Percentiles rank a stretch among this genome's conserved stretches.
phyloP scores from a whole-genome alignment of 1,140 invertebrate species.

The Tribolium madens region DNA sequence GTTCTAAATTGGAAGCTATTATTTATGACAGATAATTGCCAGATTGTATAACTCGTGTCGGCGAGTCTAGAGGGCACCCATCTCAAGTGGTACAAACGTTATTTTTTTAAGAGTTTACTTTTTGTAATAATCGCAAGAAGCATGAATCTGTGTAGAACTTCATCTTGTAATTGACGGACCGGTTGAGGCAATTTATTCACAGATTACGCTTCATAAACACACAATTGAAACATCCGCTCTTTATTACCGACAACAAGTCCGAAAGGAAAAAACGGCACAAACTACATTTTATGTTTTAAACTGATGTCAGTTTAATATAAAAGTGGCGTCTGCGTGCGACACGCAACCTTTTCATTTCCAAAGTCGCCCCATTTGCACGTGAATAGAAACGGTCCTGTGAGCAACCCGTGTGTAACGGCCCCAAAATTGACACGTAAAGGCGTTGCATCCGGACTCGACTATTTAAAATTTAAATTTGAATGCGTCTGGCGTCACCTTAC shows the following conservation, averaged over 20 bases:
- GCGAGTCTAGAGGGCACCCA: no score
- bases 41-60: no score
- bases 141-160: slow-evolving; percentile 3
- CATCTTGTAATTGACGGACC: slow-evolving; percentile 32
- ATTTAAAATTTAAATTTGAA: slow-evolving; percentile 29
- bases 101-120: no score
- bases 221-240: slow-evolving; percentile 41
- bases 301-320: no score
- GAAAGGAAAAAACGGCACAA: neutral
- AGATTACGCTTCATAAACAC: slow-evolving; percentile 39
- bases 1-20: neutral
- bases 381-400: neutral
- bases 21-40: neutral
- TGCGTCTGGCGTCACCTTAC: slow-evolving; percentile 8
- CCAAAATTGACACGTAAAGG: slow-evolving; percentile 4
- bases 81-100: no score
- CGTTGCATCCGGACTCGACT: slow-evolving; percentile 4
- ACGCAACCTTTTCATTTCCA: neutral
- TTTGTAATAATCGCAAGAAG: neutral
- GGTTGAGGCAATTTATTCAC: slow-evolving; percentile 41
- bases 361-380: neutral
- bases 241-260: neutral
- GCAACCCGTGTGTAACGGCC: neutral
- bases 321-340: no score
- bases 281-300: neutral